Percentiles rank a stretch among this genome's conserved stretches.
Evolutionary conservation across 2,113 vertebrate species (phyloP).

Genomic region (Verasper variegatus): DNA sequence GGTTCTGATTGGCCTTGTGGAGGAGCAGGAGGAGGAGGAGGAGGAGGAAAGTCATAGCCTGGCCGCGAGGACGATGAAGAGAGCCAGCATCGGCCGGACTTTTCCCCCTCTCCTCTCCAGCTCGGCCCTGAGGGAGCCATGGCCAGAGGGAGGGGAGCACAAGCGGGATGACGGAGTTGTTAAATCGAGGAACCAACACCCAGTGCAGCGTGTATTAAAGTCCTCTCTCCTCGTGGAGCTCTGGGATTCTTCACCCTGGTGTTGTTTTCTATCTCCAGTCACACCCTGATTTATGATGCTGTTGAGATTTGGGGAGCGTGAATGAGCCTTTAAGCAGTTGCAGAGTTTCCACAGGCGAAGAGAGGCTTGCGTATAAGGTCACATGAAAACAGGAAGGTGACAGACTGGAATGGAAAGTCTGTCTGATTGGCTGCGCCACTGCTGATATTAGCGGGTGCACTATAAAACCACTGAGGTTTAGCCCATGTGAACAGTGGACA

Average conservation of each 20-base stretch:
- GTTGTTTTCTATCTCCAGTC: conserved; percentile 69
- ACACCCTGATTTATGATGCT: conserved; percentile 73
- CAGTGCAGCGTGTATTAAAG: conserved; percentile 68
- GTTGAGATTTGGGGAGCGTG: conserved; percentile 52
- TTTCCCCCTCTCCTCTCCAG: conserved; percentile 72
- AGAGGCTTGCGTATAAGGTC: conserved; percentile 19
- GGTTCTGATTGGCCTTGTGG: conserved; percentile 55
- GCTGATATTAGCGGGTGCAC: conserved; percentile 55
- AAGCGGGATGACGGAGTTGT: conserved; percentile 66
- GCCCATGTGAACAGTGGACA: conserved; percentile 38
- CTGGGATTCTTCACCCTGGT: conserved; percentile 65
- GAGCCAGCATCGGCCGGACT: conserved; percentile 61
- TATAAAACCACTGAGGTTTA: conserved; percentile 57
- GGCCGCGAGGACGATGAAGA: conserved; percentile 31
- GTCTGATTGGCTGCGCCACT: conserved; percentile 28
- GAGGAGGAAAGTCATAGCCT: conserved; percentile 42
- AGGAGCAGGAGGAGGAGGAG: conserved; percentile 43
- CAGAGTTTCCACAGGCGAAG: conserved; percentile 45
- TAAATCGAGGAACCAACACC: conserved; percentile 72
- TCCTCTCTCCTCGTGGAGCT: conserved; percentile 46
- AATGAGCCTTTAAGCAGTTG: conserved; percentile 36
- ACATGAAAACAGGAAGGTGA: conserved; percentile 69
- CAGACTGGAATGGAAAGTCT: conserved; percentile 69
- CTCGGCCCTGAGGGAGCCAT: conserved; percentile 55
- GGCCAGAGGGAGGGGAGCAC: conserved; percentile 65